These are phyloP conservation scores for Adineta ricciae DNA, from an alignment of 2,888 invertebrate species.

Conservation along the genomic window DNA sequence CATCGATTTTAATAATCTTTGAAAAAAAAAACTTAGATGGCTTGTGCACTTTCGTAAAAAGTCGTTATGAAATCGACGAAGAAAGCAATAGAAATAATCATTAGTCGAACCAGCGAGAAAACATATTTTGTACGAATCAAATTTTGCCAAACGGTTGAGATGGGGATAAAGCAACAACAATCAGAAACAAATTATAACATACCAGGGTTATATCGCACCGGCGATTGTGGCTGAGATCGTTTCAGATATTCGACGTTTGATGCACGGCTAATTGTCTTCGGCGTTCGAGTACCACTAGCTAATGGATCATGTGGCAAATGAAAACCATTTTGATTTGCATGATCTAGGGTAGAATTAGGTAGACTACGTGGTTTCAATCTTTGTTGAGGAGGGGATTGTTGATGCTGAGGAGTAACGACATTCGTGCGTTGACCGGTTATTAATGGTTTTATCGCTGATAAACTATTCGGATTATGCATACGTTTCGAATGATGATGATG, in stretches of 20 bases:
- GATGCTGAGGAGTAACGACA: background rate
- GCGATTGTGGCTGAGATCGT: background rate
- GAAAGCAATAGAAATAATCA: background rate
- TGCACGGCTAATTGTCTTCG: background rate
- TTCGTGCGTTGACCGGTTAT: background rate
- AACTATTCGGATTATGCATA: background rate
- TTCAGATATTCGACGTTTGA: background rate
- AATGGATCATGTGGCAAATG: background rate
- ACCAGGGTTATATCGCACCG: conserved; percentile 19
- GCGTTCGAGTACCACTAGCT: background rate
- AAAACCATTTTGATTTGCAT: conserved; percentile 22
- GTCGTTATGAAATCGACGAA: background rate
- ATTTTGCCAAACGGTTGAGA: background rate
- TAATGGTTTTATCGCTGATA: background rate
- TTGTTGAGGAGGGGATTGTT: background rate
- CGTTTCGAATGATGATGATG: background rate
- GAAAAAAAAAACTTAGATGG: background rate
- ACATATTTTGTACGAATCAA: background rate
- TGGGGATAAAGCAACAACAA: background rate
- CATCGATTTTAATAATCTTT: background rate
- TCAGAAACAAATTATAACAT: background rate
- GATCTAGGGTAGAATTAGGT: background rate
- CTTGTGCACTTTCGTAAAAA: background rate
- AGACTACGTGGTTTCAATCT: background rate
- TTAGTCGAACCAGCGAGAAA: background rate